These are phyloP conservation scores for Apaloderma vittatum DNA, from an alignment of 2,113 vertebrate genomes.

Conservation along the genomic window DNA sequence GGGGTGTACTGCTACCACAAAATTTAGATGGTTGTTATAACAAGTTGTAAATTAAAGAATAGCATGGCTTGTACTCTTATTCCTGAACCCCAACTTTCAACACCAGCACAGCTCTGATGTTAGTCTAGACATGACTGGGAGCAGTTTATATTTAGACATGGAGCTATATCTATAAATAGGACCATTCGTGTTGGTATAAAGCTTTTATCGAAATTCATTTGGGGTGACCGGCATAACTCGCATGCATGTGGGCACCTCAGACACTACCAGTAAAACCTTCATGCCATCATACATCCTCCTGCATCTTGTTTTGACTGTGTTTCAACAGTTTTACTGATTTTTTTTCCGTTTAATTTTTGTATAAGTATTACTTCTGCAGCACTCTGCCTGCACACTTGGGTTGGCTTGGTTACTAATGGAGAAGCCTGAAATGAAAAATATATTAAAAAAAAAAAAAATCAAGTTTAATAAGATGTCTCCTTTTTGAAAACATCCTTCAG, in stretches of 20 bases:
- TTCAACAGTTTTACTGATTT: neutral
- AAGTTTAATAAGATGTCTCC: neutral
- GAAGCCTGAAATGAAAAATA: neutral
- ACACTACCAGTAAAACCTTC: neutral
- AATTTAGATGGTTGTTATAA: neutral
- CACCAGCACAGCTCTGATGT: neutral
- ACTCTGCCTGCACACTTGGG: neutral
- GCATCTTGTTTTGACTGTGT: neutral
- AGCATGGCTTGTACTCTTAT: neutral
- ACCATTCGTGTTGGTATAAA: neutral
- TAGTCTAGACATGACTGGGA: constrained; percentile 31
- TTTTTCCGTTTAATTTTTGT: neutral
- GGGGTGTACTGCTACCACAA: neutral
- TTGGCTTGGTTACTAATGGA: neutral
- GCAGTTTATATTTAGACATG: constrained; percentile 42
- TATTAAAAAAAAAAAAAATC: neutral
- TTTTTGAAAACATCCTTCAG: neutral
- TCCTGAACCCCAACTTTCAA: neutral
- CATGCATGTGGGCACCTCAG: neutral
- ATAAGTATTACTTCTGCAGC: neutral
- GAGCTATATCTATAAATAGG: neutral
- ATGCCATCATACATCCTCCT: neutral
- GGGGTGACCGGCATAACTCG: neutral
- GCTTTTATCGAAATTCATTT: neutral
- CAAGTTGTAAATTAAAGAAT: neutral